Conservation (phyloP, 2,888 invertebrate species). For the Auanema sp. region DNA sequence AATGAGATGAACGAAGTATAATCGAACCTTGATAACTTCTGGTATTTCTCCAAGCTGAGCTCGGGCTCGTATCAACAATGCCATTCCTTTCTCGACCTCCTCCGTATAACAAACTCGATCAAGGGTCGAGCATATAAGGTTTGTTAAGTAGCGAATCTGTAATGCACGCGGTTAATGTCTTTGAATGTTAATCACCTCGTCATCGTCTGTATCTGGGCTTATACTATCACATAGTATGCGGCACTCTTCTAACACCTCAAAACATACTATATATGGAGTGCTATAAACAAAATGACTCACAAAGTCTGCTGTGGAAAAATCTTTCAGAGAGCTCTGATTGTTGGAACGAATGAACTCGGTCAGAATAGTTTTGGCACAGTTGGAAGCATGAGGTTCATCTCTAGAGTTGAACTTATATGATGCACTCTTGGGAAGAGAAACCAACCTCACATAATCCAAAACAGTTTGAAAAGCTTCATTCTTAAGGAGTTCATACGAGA, state of each 20-base stretch:
- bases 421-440: too few species aligned
- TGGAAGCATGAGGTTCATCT: slow-evolving; percentile 18
- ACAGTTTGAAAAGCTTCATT: too few species aligned
- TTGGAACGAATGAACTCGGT: slow-evolving; percentile 1
- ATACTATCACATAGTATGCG: neutral
- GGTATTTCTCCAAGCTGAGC: slow-evolving; percentile 16
- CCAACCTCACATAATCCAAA: too few species aligned
- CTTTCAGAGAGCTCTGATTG: neutral
- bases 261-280: neutral
- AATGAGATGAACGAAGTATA: neutral
- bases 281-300: slow-evolving; percentile 2
- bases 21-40: slow-evolving; percentile 8
- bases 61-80: slow-evolving; percentile 16
- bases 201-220: neutral
- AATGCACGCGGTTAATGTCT: neutral
- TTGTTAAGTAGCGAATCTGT: neutral
- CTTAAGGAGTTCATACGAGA: too few species aligned
- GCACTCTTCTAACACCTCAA: slow-evolving; percentile 16
- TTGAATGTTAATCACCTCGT: neutral
- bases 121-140: slow-evolving; percentile 12
- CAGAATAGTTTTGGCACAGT: slow-evolving; percentile 5
- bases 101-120: slow-evolving; percentile 7
- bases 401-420: slow-evolving; percentile 9
- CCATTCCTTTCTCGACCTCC: slow-evolving; percentile 15
- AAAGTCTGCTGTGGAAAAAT: slow-evolving; percentile 11